These are phyloP conservation scores for Netelia fuscicornis DNA, from an alignment of 2,888 invertebrate genomes.

Conservation along the genomic window DNA sequence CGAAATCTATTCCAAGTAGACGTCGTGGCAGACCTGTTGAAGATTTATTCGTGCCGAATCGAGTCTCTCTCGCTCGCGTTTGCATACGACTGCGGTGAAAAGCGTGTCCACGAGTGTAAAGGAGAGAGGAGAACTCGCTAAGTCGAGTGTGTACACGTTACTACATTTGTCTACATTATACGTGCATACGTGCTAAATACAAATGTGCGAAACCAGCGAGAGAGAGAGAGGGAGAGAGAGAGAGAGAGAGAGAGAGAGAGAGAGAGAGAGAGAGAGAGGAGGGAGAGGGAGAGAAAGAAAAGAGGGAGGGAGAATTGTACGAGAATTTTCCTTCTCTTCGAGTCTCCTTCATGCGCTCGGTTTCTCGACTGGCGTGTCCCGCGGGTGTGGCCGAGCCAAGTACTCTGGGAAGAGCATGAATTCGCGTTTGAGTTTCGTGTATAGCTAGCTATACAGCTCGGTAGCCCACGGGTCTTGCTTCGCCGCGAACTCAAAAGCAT, in stretches of 20 bases:
- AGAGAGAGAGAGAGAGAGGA: too few species aligned
- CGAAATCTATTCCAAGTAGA: constrained; percentile 76
- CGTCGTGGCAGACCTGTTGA: constrained; percentile 78
- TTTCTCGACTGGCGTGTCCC: constrained; percentile 43
- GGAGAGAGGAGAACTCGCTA: constrained; percentile 22
- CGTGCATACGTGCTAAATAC: constrained; percentile 30
- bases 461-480: constrained; percentile 32
- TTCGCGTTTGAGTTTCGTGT: background rate
- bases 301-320: constrained; percentile 35
- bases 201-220: constrained; percentile 12
- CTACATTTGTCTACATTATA: constrained; percentile 30
- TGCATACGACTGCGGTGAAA: constrained; percentile 2
- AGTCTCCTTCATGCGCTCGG: constrained; percentile 2
- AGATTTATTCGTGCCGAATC: constrained; percentile 80
- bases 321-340: constrained; percentile 44
- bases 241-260: too few species aligned
- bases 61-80: constrained; percentile 66
- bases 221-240: too few species aligned
- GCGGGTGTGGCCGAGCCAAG: constrained; percentile 50
- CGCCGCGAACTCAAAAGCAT: constrained; percentile 79
- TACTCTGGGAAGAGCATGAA: constrained; percentile 19
- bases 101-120: constrained; percentile 10
- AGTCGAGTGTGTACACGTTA: constrained; percentile 38
- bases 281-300: constrained; percentile 24
- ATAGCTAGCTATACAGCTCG: background rate